Conservation (phyloP, 2,113 vertebrate genomes). For the Haemorhous mexicanus region DNA sequence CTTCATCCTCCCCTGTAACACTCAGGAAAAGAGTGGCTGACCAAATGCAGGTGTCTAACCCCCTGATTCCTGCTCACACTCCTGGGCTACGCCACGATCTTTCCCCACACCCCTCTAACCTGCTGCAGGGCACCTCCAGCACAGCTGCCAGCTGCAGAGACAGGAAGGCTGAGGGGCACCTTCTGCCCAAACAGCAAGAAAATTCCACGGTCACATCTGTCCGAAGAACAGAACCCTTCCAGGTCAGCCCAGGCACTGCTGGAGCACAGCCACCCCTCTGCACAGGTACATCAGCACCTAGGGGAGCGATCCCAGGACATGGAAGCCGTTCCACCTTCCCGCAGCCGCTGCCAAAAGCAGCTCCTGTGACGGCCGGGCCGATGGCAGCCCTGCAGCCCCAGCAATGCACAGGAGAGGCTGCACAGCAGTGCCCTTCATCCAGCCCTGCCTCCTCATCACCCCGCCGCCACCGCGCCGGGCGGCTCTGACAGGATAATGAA, state of each 20-base stretch:
- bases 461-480: neutral
- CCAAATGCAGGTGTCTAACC: accelerated
- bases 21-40: accelerated
- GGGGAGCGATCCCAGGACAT: neutral
- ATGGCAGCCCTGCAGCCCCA: neutral
- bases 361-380: neutral
- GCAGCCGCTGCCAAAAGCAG: neutral
- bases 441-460: neutral
- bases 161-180: neutral
- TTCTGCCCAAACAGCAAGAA: neutral
- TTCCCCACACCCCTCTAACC: neutral
- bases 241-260: neutral
- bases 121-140: neutral
- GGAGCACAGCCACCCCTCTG: neutral
- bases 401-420: neutral
- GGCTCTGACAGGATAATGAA: constrained; percentile 80
- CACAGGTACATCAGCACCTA: accelerated
- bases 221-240: accelerated
- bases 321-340: neutral
- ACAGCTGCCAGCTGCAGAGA: neutral
- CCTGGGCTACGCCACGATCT: neutral
- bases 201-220: accelerated
- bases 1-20: neutral
- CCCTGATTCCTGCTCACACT: neutral
- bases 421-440: neutral